Percentiles rank a stretch among this genome's conserved stretches.
phyloP scores from a whole-genome alignment of 1,140 invertebrate genomes.

The Pachypsylla venusta region DNA sequence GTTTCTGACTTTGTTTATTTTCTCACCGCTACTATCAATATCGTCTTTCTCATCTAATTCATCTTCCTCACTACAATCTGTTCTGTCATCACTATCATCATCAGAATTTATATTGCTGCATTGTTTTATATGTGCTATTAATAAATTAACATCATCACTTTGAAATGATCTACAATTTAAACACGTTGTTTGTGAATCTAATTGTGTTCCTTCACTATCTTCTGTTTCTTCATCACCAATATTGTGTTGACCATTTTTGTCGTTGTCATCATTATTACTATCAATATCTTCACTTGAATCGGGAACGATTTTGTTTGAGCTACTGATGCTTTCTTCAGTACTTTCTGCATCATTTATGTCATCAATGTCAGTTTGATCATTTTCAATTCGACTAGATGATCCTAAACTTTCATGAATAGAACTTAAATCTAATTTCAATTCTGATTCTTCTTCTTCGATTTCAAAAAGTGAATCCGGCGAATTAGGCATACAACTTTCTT shows the following conservation, averaged over 20 bases:
- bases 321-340: too few species aligned
- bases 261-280: not conserved
- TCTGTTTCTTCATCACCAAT: not conserved
- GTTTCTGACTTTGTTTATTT: too few species aligned
- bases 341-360: not conserved
- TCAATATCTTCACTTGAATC: too few species aligned
- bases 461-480: too few species aligned
- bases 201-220: not conserved
- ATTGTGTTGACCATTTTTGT: not conserved
- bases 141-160: conserved; percentile 7
- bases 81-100: not conserved
- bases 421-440: not conserved
- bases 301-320: too few species aligned
- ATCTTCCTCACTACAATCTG: too few species aligned
- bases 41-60: too few species aligned
- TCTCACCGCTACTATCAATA: too few species aligned
- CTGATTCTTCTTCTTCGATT: too few species aligned
- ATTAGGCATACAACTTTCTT: too few species aligned
- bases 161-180: conserved; percentile 6
- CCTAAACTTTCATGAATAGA: not conserved
- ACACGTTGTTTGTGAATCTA: conserved; percentile 6
- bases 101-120: conserved; percentile 1
- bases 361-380: not conserved
- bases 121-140: not conserved
- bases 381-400: too few species aligned